phyloP scores from a whole-genome alignment of 2,797 vertebrate species.

The Micrastur ruficollis region DNA sequence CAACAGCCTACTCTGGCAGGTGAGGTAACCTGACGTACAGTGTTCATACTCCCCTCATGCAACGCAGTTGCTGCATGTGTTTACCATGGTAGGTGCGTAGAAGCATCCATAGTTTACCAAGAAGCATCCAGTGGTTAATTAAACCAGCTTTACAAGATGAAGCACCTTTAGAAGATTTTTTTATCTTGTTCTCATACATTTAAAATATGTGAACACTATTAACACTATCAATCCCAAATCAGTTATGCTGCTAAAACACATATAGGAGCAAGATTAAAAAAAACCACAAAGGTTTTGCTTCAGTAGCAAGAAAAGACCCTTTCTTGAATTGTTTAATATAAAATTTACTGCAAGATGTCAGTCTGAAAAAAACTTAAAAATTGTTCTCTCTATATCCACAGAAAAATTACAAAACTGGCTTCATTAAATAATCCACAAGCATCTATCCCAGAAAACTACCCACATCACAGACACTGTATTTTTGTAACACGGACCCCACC shows the following conservation, averaged over 20 bases:
- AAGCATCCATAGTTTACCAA: not conserved
- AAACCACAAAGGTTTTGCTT: not conserved
- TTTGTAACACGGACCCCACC: not conserved
- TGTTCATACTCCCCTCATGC: accelerated
- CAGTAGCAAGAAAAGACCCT: not conserved
- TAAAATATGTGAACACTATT: not conserved
- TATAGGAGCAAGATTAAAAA: accelerated
- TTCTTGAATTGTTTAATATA: not conserved
- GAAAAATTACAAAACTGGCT: not conserved
- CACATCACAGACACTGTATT: not conserved
- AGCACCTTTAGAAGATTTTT: not conserved
- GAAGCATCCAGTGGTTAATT: not conserved
- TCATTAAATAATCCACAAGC: not conserved
- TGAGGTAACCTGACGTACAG: not conserved
- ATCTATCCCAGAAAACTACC: not conserved
- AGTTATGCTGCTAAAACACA: not conserved
- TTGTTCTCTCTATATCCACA: not conserved
- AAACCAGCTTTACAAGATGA: not conserved
- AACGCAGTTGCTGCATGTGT: not conserved
- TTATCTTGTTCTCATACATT: not conserved
- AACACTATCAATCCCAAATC: not conserved
- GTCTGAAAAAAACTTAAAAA: not conserved
- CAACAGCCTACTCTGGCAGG: not conserved
- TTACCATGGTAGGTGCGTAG: not conserved
- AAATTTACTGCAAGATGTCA: not conserved